phyloP scores from a whole-genome alignment of 2,888 invertebrate species.

The Melolontha melolontha region DNA sequence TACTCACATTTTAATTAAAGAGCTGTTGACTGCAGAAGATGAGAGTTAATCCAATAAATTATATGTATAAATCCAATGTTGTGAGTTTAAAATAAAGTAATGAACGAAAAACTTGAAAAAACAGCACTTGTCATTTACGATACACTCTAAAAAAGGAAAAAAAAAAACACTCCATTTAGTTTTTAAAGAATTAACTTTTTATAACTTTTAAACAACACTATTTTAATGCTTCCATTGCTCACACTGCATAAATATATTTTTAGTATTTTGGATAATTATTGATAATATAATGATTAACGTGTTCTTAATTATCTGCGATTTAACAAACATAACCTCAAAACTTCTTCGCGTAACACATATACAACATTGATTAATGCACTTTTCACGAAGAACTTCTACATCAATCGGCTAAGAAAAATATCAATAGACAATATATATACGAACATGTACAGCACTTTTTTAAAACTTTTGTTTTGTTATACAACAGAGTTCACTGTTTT shows the following conservation, averaged over 20 bases:
- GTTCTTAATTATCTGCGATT: constrained; percentile 12
- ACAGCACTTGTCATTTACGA: no score
- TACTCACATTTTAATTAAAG: no score
- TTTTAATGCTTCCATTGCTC: constrained; percentile 20
- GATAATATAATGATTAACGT: constrained; percentile 40
- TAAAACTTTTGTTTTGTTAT: constrained; percentile 9
- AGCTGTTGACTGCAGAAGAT: no score
- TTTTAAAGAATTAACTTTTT: no score
- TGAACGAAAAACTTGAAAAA: no score
- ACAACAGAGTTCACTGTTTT: background rate
- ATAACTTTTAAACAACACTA: no score
- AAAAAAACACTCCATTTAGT: no score
- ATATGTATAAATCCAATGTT: no score
- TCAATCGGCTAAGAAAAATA: constrained; percentile 18
- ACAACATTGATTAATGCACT: constrained; percentile 44
- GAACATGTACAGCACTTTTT: constrained; percentile 29
- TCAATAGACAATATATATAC: constrained; percentile 7
- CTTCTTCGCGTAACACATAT: constrained; percentile 36
- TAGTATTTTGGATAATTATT: constrained; percentile 6
- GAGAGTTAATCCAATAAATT: no score
- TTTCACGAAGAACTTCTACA: constrained; percentile 25
- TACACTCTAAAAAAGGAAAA: no score
- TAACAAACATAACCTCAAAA: constrained; percentile 30
- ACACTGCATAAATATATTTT: constrained; percentile 11
- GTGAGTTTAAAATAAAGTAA: no score